Evolutionary conservation across 92 coral and sea anemone genomes (phyloP).

Genomic region (Diadumene lineata): DNA sequence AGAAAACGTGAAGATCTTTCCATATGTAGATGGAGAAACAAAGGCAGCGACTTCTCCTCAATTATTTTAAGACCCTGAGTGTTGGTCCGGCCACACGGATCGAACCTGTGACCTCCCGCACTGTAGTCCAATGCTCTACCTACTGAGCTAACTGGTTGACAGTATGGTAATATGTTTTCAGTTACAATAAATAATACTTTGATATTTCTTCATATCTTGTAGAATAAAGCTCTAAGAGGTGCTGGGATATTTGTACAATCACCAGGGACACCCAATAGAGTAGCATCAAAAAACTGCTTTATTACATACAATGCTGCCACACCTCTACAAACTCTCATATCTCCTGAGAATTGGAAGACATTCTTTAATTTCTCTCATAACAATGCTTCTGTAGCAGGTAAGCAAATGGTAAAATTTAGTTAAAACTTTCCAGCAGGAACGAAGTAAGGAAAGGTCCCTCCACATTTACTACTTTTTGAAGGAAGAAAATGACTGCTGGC

Average conservation of each 20-base stretch:
- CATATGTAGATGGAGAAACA: too few relatives aligned
- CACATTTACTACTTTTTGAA: too few relatives aligned
- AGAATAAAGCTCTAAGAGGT: slow-evolving; percentile 45
- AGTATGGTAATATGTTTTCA: not conserved
- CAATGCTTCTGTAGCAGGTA: slow-evolving; percentile 56
- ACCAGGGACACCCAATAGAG: slow-evolving; percentile 60
- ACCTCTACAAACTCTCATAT: slow-evolving; percentile 27
- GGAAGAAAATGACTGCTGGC: too few relatives aligned
- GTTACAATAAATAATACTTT: not conserved
- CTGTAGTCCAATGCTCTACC: too few relatives aligned
- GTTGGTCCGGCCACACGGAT: too few relatives aligned
- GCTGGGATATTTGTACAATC: slow-evolving; percentile 43
- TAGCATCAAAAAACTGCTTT: slow-evolving; percentile 55
- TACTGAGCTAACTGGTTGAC: not conserved
- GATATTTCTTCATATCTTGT: not conserved
- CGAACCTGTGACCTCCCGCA: too few relatives aligned
- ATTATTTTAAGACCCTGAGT: too few relatives aligned
- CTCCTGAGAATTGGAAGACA: slow-evolving; percentile 57
- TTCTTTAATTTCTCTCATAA: slow-evolving; percentile 51
- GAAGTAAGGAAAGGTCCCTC: too few relatives aligned
- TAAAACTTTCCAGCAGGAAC: too few relatives aligned
- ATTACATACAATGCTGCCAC: slow-evolving; percentile 46
- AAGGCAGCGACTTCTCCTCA: too few relatives aligned
- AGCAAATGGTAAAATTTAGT: not conserved
- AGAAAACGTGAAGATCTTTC: too few relatives aligned